Evolutionary conservation across 2,888 invertebrate genomes (phyloP).

Genomic region (Trilocha varians): DNA sequence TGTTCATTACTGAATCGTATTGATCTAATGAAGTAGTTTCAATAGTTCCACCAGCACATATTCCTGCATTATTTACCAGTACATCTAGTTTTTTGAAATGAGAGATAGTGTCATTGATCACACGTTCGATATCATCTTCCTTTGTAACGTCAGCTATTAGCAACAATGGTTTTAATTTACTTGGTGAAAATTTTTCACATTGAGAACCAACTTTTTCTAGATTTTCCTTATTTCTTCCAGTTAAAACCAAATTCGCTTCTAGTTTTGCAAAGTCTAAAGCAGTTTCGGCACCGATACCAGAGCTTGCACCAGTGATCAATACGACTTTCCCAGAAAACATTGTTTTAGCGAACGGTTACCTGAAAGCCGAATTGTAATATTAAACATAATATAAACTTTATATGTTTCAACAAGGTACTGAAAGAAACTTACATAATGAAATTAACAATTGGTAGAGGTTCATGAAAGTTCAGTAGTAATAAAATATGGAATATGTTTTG

Average conservation of each 20-base stretch:
- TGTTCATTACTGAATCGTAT: conserved; percentile 86
- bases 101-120: conserved; percentile 76
- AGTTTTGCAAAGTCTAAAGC: conserved; percentile 75
- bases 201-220: conserved; percentile 72
- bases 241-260: conserved; percentile 73
- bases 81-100: conserved; percentile 80
- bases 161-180: conserved; percentile 51
- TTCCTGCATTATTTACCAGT: conserved; percentile 87
- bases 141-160: conserved; percentile 75
- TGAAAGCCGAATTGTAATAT: no score
- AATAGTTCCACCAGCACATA: conserved; percentile 80
- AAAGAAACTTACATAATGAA: no score
- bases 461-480: no score
- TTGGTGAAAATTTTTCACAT: conserved; percentile 47
- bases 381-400: no score
- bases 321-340: conserved; percentile 70
- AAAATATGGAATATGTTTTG: no score
- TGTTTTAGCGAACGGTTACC: no score
- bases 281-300: conserved; percentile 79
- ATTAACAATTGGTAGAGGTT: no score
- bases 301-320: conserved; percentile 76
- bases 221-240: conserved; percentile 78
- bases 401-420: no score
- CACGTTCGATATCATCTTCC: conserved; percentile 74
- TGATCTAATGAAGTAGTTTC: conserved; percentile 84